Evolutionary conservation across 2,888 invertebrate genomes (phyloP).

Genomic region (Platycnemis pennipes): DNA sequence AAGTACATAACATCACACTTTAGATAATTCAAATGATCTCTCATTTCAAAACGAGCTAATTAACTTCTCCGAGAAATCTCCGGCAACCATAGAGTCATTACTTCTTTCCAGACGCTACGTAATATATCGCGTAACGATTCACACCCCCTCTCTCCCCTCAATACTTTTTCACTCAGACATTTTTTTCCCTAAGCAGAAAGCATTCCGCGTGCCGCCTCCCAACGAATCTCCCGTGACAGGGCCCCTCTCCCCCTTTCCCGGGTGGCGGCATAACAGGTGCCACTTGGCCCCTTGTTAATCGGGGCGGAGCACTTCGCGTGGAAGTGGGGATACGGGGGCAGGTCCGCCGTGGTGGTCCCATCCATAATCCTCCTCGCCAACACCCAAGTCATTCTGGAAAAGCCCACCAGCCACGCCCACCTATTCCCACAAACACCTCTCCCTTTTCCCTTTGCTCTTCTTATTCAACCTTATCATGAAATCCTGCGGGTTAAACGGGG

Average conservation of each 20-base stretch:
- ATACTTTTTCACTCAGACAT: too few species aligned
- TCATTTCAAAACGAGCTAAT: too few species aligned
- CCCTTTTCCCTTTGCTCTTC: neutral
- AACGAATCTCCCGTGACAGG: too few species aligned
- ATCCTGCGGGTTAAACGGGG: neutral
- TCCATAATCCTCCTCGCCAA: constrained; percentile 23
- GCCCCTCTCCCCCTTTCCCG: neutral
- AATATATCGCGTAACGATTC: too few species aligned
- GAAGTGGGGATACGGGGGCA: neutral
- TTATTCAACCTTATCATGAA: neutral
- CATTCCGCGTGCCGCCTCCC: too few species aligned
- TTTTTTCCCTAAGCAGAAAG: too few species aligned
- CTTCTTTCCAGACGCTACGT: too few species aligned
- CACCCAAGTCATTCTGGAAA: constrained; percentile 17
- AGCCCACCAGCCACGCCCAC: constrained; percentile 9
- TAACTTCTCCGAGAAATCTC: too few species aligned
- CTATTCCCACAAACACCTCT: constrained; percentile 14
- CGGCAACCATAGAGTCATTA: too few species aligned
- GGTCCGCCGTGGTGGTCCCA: neutral
- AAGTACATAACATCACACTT: too few species aligned
- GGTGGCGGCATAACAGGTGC: constrained; percentile 4
- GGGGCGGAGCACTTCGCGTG: neutral
- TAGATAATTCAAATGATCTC: too few species aligned
- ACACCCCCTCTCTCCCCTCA: too few species aligned
- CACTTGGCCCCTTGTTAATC: constrained; percentile 18